Base-by-base conservation (phyloP, 2,888 invertebrate genomes). In the Hesperia comma region DNA sequence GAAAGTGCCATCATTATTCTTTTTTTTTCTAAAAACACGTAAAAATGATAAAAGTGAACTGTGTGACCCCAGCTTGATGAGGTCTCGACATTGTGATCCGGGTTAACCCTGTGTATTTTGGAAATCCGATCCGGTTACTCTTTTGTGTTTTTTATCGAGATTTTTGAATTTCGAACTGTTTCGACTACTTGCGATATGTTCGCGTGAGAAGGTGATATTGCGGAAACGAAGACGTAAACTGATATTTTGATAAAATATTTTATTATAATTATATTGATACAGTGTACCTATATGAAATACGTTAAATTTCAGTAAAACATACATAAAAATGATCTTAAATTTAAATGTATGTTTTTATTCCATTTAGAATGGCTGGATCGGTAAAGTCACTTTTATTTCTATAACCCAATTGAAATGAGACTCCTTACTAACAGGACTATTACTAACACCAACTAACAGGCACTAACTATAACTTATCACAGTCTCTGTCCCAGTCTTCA, bases 31-130 rank as follows among this genome's bases (percentile, higher is more conserved):
- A 72, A 74, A 56, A 56, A 56, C 26, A 56, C 46, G 15, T 49
- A 63, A 56, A 77, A 78, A 74, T 75, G 68, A 79, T 83, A 85
- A 85, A 77, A 71, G 72, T 71, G 73, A 77, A 83, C 84, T 82
- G 79, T 75, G 78, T 91, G 90, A 92, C 90, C 91, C 90, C 82
- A 84, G 77, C 75, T 73, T 88, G 90, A 90, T 90, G 90, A 91
- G 91, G 91, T 91, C 88, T 75, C 83, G 89, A 88, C 86, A 87
- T 77, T 82, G 87, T 83, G 88, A 88, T 86, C 87, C 81, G 75
- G 78, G 83, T 80, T 88, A 90, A 90, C 90, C 90, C 86, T 78
- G 81, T 78, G 79, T 81, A 80, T 88, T 90, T 83, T 84, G 32
- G 92, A 86, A 89, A 92, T 90, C 85, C 83, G 90, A 92, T 92